These are phyloP conservation scores for Zaprionus capensis DNA, from an alignment of 1,140 invertebrate genomes.

Conservation along the genomic window DNA sequence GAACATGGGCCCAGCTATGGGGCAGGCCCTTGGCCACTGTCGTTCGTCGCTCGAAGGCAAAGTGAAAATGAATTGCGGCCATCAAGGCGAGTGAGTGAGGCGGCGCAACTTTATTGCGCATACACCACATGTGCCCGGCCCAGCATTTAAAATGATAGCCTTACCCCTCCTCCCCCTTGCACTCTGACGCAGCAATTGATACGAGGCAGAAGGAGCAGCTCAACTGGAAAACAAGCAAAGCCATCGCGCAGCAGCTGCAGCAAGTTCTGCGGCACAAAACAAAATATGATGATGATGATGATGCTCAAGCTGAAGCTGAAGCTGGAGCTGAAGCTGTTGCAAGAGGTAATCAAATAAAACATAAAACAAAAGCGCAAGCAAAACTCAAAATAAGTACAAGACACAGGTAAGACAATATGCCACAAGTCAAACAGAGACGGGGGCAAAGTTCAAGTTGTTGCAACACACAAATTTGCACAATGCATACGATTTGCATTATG, in stretches of 20 bases:
- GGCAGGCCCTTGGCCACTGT: constrained; percentile 48
- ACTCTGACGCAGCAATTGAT: constrained; percentile 16
- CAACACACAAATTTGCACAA: constrained; percentile 66
- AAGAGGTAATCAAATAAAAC: constrained; percentile 61
- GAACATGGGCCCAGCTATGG: constrained; percentile 28
- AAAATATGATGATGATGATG: constrained; percentile 9
- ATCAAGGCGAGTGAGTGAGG: constrained; percentile 26
- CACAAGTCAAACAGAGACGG: constrained; percentile 65
- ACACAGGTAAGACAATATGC: constrained; percentile 73
- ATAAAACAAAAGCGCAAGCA: constrained; percentile 8
- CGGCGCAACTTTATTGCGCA: constrained; percentile 61
- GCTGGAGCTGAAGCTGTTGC: constrained; percentile 31
- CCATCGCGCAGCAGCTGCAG: not conserved
- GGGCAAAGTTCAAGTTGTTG: constrained; percentile 57
- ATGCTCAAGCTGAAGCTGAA: not conserved
- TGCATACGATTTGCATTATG: constrained; percentile 72
- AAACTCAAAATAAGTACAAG: constrained; percentile 28
- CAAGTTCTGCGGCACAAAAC: not conserved
- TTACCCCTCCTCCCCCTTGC: not conserved
- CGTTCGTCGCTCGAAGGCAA: constrained; percentile 42
- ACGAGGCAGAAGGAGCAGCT: not conserved
- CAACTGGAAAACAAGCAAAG: constrained; percentile 7
- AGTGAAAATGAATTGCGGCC: constrained; percentile 72
- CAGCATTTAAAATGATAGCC: constrained; percentile 58
- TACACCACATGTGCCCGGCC: constrained; percentile 51